Evolutionary conservation across 92 coral and sea anemone genomes (phyloP).

Genomic region (Parazoanthus swiftii): DNA sequence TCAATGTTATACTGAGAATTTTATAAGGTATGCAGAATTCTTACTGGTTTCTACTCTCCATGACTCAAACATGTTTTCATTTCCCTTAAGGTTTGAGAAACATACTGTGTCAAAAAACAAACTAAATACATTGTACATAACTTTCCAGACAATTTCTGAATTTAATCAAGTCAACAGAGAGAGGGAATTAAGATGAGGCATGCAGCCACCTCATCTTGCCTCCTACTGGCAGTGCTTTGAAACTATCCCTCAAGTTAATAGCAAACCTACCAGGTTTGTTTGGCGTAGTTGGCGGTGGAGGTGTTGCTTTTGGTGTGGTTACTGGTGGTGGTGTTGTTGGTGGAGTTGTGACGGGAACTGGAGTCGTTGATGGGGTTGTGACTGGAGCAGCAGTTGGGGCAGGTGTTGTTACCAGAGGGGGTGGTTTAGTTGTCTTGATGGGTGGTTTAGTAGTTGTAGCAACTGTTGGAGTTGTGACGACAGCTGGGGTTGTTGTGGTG

Average conservation of each 20-base stretch:
- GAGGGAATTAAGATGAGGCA: too few relatives aligned
- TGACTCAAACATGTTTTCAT: too few relatives aligned
- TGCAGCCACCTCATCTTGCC: too few relatives aligned
- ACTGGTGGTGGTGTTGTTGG: conserved; percentile 45
- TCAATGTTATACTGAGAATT: too few relatives aligned
- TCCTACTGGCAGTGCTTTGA: too few relatives aligned
- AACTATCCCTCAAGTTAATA: background rate
- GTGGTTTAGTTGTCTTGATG: conserved; percentile 64
- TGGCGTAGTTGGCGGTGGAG: conserved; percentile 43
- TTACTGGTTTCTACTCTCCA: too few relatives aligned
- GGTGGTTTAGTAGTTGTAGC: conserved; percentile 83
- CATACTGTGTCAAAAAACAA: too few relatives aligned
- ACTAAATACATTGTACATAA: too few relatives aligned
- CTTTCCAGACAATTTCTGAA: too few relatives aligned
- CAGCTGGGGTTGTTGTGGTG: background rate
- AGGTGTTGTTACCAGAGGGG: conserved; percentile 42
- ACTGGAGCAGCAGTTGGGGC: conserved; percentile 37
- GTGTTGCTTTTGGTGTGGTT: conserved; percentile 43
- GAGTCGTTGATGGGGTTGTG: conserved; percentile 45
- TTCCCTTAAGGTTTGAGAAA: too few relatives aligned
- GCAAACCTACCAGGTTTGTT: conserved; percentile 22
- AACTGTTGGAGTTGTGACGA: conserved; percentile 3
- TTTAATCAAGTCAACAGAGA: too few relatives aligned
- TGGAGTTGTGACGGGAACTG: conserved; percentile 32
- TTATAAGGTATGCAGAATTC: too few relatives aligned